A percentile compares a stretch with the other conserved stretches of the same genome.
These are phyloP conservation scores for Sinocyclocheilus rhinocerous DNA, from an alignment of 2,113 vertebrate species.

Conservation along the genomic window DNA sequence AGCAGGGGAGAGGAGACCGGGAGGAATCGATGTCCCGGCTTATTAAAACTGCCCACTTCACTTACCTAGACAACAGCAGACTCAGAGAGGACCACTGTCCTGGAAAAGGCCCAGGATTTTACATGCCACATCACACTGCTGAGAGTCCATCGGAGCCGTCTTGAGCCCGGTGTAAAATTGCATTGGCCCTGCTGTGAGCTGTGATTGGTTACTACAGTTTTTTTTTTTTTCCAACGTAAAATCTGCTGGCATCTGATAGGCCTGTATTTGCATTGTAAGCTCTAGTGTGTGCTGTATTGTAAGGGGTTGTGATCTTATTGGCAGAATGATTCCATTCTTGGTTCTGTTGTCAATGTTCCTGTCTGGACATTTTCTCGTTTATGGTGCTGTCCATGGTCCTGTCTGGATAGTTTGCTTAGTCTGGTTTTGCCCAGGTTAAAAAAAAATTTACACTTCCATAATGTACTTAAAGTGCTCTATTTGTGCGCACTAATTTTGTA, in stretches of 20 bases:
- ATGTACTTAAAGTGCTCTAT: background rate
- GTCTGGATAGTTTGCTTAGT: background rate
- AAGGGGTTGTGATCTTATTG: too few relatives aligned
- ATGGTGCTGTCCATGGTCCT: background rate
- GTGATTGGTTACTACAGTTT: background rate
- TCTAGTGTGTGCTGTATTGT: background rate
- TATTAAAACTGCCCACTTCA: slow-evolving; percentile 50
- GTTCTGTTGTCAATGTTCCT: too few relatives aligned
- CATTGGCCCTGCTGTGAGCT: background rate
- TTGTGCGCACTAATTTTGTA: background rate
- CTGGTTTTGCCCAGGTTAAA: background rate
- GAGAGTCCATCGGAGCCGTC: slow-evolving; percentile 5
- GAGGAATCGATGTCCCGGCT: slow-evolving; percentile 38
- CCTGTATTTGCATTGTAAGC: background rate
- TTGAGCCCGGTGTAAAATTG: background rate
- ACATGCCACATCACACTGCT: slow-evolving; percentile 19
- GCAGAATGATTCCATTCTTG: too few relatives aligned
- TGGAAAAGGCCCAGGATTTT: slow-evolving; percentile 31
- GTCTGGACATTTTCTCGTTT: background rate
- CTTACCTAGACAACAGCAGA: slow-evolving; percentile 39
- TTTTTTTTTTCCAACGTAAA: background rate
- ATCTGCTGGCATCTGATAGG: background rate
- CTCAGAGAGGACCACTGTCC: background rate
- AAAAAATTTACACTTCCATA: background rate
- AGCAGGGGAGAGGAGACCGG: slow-evolving; percentile 22